Evolutionary conservation across 2,888 invertebrate species (phyloP), one percentile per base, ranked within the genome.

Genomic region (Andrena bicolor): DNA sequence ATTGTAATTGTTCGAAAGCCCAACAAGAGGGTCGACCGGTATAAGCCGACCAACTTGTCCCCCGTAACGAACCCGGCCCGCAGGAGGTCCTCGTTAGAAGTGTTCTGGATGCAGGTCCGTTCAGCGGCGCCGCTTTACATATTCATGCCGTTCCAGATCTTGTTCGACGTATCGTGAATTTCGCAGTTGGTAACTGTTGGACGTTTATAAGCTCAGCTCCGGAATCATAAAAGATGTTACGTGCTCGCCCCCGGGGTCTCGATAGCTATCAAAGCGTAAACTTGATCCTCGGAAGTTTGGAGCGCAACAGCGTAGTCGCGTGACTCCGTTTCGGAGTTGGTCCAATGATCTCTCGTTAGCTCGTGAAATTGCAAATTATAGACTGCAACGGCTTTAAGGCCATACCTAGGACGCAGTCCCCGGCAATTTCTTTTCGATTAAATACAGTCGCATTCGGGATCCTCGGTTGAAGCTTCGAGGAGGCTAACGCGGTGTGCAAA

Each of bases 101-200:
- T 51, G 68, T 70, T 81, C 71, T 61, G 64, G 69, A 79, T 75
- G 68, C 80, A 58, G 35, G 51, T 51, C 56, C 81, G n/a, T 41
- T 68, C 66, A 70, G 64, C 58, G 26, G 63, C 26, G 64, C 60
- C 64, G 76, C 86, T 91, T 89, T 91, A 88, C 90, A 91, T 91
- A 91, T 89, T 90, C 87, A 90, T 90, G 87, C 64, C 53, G 71
- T 84, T 69, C 80, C 70, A 60, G 83, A 86, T 85, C 74, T 82
- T 30, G 66, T 81, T 82, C 82, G 75, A 83, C 56, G 66, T 70
- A 64, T 80, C 51, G 73, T 61, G 75, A 68, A 82, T 82, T 81
- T 76, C 71, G 63, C 63, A 64, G 71, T 69, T 64, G 23, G 64
- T 58, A 74, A 80, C 74, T 61, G 61, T 23, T 23, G 51, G 64